A percentile compares a stretch with the other conserved stretches of the same genome.
Evolutionary conservation across 2,888 invertebrate species (phyloP).

Genomic region (Latrodectus hesperus): DNA sequence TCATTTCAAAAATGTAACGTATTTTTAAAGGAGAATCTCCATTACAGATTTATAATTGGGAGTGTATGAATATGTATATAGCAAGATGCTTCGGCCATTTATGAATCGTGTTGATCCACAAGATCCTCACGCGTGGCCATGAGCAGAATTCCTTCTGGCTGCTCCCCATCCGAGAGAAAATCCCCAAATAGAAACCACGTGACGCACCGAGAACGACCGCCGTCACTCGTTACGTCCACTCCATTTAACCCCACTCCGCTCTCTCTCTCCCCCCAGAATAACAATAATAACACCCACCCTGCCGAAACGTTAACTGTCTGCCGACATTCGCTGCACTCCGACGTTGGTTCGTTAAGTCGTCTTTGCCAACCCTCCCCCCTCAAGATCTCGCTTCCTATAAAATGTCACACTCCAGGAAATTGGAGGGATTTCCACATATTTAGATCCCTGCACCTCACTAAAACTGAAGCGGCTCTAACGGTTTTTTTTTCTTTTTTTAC

Average conservation of each 20-base stretch:
- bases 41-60: too few species aligned
- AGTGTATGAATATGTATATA: too few species aligned
- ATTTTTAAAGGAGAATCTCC: too few species aligned
- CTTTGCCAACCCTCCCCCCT: not conserved
- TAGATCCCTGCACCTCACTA: too few species aligned
- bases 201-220: conserved; percentile 66
- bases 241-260: conserved; percentile 62
- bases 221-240: conserved; percentile 62
- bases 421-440: too few species aligned
- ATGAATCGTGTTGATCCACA: too few species aligned
- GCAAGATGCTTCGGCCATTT: too few species aligned
- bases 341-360: conserved; percentile 18
- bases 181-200: conserved; percentile 62
- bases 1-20: too few species aligned
- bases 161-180: conserved; percentile 43
- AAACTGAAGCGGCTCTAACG: too few species aligned
- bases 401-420: too few species aligned
- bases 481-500: too few species aligned
- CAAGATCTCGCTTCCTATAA: not conserved
- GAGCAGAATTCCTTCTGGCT: not conserved
- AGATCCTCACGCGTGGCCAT: too few species aligned
- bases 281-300: conserved; percentile 54
- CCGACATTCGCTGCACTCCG: not conserved
- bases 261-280: conserved; percentile 25
- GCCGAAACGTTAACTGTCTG: conserved; percentile 55